Evolutionary conservation across 2,797 vertebrate species (phyloP), one percentile per base, ranked within the genome.

Genomic region (Eremophila alpestris): DNA sequence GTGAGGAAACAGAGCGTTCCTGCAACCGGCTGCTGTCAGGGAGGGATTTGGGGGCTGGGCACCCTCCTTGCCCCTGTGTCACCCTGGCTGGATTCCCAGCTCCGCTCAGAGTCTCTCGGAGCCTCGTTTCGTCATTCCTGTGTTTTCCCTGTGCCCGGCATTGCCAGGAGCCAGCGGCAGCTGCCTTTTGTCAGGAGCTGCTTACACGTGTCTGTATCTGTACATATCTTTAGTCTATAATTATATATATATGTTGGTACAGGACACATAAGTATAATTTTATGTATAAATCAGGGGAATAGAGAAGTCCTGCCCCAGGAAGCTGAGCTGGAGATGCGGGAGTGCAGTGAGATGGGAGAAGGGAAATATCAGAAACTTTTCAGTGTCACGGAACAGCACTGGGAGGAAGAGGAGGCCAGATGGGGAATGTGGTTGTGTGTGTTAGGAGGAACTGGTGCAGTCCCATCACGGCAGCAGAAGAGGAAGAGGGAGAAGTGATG

Each of bases 301-400:
- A 3, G 11, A 10, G 36, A 45, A 30, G 29, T 62, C 11, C 36
- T 21, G 9, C 9, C 21, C 11, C 21, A 5, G 51, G 59, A 10
- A 32, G 40, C 55, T 23, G 82, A 51, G 32, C 29, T 45, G 5
- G 56, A 30, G 52, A 3, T 14, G 60, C 2, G 0, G 12, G 34
- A 32, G 5, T 5, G 14, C 26, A 2, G 48, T 2, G 29, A n/a
- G 29, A 1, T 5, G 48, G 34, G 16, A 20, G 41, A 17, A 22
- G n/a, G 34, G 15, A n/a, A 40, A 5, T 7, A 1, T 23, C 52
- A 4, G 65, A 38, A 58, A 15, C 45, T 36, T 77, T 23, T 20
- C n/a, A 0, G n/a, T 24, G 65, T 32, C 15, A 1, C 7, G 2
- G 34, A 11, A 5, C 15, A 9, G 68, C 2, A 0, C 0, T 1